These are phyloP conservation scores for Lymantria dispar DNA, from an alignment of 2,888 invertebrate genomes.

Conservation along the genomic window DNA sequence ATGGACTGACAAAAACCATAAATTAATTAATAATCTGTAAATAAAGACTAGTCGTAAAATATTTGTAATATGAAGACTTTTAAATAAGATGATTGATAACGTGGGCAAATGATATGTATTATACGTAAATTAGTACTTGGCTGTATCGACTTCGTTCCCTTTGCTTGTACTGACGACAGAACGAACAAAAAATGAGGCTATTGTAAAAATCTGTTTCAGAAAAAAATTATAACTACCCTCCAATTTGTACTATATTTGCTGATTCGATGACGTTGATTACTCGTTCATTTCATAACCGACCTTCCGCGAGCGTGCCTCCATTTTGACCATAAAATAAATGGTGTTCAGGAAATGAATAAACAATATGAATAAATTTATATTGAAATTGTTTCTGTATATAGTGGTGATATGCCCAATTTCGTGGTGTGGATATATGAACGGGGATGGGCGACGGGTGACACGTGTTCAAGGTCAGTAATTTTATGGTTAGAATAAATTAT, in stretches of 20 bases:
- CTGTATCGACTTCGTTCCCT: no score
- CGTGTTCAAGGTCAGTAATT: not conserved
- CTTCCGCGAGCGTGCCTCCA: not conserved
- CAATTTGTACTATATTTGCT: not conserved
- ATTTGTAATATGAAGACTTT: no score
- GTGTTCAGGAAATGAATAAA: slow-evolving; percentile 4
- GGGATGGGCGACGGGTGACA: slow-evolving; percentile 4
- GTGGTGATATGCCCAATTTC: slow-evolving; percentile 43
- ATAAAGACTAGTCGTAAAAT: no score
- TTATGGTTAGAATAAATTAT: not conserved
- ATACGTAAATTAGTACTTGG: no score
- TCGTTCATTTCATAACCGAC: not conserved
- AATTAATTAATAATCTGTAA: no score
- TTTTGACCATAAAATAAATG: not conserved
- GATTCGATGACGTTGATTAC: not conserved
- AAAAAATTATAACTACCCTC: not conserved
- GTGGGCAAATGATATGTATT: no score
- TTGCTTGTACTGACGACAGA: no score
- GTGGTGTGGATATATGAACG: slow-evolving; percentile 16
- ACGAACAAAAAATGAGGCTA: no score
- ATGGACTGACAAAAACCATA: no score
- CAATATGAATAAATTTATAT: slow-evolving; percentile 9
- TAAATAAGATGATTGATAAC: no score
- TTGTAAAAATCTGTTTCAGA: no score
- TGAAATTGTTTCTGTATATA: slow-evolving; percentile 43